phyloP scores from a whole-genome alignment of 1,140 invertebrate genomes.

The Papilio aristodemus region DNA sequence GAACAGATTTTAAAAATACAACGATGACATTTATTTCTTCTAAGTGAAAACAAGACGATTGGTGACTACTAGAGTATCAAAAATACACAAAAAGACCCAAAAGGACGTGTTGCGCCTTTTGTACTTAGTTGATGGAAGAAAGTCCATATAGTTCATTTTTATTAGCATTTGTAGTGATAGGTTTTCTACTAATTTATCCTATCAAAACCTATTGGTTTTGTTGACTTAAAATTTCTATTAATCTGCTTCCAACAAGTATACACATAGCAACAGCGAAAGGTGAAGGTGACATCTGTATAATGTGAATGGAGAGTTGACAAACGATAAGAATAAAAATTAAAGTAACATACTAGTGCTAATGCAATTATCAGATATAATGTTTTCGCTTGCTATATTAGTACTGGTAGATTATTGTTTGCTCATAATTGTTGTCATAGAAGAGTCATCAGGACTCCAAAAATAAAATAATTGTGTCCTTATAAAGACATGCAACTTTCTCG shows the following conservation, averaged over 20 bases:
- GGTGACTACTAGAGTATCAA: background rate
- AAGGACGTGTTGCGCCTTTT: background rate
- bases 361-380: slow-evolving; percentile 39
- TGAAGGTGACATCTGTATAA: slow-evolving; percentile 38
- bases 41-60: background rate
- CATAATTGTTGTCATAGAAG: background rate
- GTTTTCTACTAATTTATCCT: background rate
- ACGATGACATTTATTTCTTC: background rate
- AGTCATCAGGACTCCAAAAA: background rate
- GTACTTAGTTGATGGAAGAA: background rate
- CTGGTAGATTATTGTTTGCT: background rate
- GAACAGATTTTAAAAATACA: background rate
- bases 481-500: background rate
- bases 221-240: background rate
- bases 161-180: no score
- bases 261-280: slow-evolving; percentile 58
- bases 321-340: slow-evolving; percentile 45
- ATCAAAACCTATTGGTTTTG: no score
- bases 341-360: slow-evolving; percentile 49
- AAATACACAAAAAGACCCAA: background rate
- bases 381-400: slow-evolving; percentile 7
- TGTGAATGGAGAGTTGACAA: slow-evolving; percentile 41
- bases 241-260: background rate
- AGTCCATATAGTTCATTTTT: background rate
- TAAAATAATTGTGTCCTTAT: background rate